Evolutionary conservation across 2,797 vertebrate genomes (phyloP).

Genomic region (Gallinago stenura): DNA sequence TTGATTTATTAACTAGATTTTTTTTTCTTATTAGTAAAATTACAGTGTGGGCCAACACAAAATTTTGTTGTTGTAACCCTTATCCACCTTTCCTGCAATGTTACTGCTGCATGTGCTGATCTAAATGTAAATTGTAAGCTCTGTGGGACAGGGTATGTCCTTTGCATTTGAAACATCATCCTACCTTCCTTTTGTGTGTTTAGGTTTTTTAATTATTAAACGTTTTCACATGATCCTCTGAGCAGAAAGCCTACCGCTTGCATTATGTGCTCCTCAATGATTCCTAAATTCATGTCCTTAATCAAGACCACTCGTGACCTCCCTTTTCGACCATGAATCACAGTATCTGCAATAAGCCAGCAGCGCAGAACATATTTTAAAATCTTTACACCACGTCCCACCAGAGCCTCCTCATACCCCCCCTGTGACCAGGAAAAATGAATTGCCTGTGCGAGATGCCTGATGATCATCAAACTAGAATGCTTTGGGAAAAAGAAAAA

Average conservation of each 20-base stretch:
- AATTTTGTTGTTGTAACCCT: constrained; percentile 36
- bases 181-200: background rate
- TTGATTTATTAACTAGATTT: background rate
- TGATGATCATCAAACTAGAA: background rate
- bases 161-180: background rate
- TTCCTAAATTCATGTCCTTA: constrained; percentile 2
- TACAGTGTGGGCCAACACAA: background rate
- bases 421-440: background rate
- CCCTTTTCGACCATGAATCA: background rate
- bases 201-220: background rate
- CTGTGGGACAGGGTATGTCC: background rate
- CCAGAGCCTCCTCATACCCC: background rate
- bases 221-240: fast-evolving
- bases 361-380: background rate
- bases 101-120: constrained; percentile 27
- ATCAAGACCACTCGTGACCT: background rate
- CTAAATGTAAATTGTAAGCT: constrained; percentile 28
- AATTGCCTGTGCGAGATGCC: background rate
- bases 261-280: background rate
- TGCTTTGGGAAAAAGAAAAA: background rate
- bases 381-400: background rate
- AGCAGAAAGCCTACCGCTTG: background rate
- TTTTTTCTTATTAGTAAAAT: constrained; percentile 23
- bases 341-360: background rate
- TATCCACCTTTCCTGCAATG: background rate